A percentile compares a stretch with the other conserved stretches of the same genome.
Evolutionary conservation across 1,140 invertebrate genomes (phyloP).

Genomic region (Diuraphis noxia): DNA sequence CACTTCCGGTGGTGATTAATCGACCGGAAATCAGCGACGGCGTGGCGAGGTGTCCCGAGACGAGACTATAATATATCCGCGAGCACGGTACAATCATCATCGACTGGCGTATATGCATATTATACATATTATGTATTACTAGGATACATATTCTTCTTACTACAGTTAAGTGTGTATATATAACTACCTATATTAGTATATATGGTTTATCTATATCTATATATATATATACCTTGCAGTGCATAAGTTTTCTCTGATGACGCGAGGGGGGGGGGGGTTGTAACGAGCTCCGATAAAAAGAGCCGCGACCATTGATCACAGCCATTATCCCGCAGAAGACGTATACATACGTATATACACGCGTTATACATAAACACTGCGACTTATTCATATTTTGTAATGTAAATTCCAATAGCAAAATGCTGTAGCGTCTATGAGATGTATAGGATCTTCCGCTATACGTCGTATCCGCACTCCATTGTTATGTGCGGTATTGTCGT

Average conservation of each 20-base stretch:
- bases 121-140: neutral
- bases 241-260: neutral
- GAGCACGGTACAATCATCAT: neutral
- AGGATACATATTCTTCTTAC: neutral
- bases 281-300: neutral
- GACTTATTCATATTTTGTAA: neutral
- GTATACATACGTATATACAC: neutral
- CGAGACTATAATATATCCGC: neutral
- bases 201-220: neutral
- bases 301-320: neutral
- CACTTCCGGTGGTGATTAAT: constrained; percentile 50
- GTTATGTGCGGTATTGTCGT: no score
- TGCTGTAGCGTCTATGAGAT: no score
- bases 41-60: constrained; percentile 2
- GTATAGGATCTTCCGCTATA: no score
- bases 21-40: constrained; percentile 42
- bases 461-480: no score
- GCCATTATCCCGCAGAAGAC: neutral
- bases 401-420: no score
- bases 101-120: neutral
- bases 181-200: no score
- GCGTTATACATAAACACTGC: neutral
- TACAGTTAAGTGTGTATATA: neutral
- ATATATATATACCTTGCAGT: neutral
- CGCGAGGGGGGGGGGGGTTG: no score